Base-by-base conservation (phyloP, 2,888 invertebrate genomes). In the Caenorhabditis plicata region DNA sequence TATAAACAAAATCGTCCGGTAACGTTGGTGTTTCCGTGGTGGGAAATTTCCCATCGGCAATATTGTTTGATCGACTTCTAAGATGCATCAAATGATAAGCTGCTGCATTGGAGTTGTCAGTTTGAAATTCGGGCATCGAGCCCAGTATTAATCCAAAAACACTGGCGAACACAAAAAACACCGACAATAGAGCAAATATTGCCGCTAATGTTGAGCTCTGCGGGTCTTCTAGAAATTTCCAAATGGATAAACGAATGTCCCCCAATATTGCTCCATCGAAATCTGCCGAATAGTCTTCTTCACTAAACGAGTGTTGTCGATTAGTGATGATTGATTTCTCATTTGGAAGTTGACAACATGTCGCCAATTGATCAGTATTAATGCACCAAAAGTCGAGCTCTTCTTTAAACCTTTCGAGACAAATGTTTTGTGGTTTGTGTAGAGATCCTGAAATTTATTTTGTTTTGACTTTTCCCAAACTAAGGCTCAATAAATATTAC, bases 61-160 rank as follows among this genome's bases (percentile, higher is more conserved):
- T 45, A 41, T 64, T 63, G 42, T 65, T 64, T 20, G 64, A 53
- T 9, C 57, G 49, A 41, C 45, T 48, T 35, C 41, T 58, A 13
- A 58, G 53, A 33, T 75, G 76, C 71, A 75, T 71, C 22, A 65
- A 44, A 45, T 77, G 78, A 57, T 78, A 78, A 42, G 62, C 60
- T 15, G 68, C 55, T 3, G 78, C 76, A 47, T 74, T 73, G 7
- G 72, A 63, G 9, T 54, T 54, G 48, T 78, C 78, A 20, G 53
- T 68, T 55, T 79, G 79, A 44, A 76, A 79, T 45, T 79, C 79
- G 13, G 79, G 79, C 79, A 79, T 78, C 13, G 76, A 76, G 20
- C 78, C 78, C 23, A 78, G 58, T 25, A 78, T 77, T 8, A 78
- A 65, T 19, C 77, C 77, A 27, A 73, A 44, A 35, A 80, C 73